Conservation (phyloP, 2,113 vertebrate genomes). For the Anser cygnoides region DNA sequence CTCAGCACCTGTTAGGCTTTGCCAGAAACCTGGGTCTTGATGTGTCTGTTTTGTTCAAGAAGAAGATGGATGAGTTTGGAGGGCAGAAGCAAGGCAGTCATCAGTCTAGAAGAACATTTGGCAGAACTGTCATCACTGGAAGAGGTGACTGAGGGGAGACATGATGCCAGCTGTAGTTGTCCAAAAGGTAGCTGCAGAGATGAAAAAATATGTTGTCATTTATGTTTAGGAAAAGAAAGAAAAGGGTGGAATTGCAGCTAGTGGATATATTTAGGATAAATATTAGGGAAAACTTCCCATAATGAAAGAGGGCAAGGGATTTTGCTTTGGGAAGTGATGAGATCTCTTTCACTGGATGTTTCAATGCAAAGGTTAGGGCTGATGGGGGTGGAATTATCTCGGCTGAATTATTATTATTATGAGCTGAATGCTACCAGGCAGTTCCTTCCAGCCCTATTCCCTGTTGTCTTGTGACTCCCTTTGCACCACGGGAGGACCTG, state of each 20-base stretch:
- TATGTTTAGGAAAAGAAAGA: background rate
- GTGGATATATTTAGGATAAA: accelerated
- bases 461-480: background rate
- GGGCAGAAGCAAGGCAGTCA: accelerated
- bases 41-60: background rate
- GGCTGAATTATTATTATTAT: background rate
- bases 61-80: background rate
- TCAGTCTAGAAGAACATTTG: background rate
- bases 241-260: background rate
- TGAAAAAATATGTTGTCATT: background rate
- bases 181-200: background rate
- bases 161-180: background rate
- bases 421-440: background rate
- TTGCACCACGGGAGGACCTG: background rate
- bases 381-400: background rate
- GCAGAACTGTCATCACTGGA: background rate
- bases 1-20: accelerated
- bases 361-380: background rate
- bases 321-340: background rate
- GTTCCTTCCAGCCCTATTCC: background rate
- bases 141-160: background rate
- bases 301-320: too few relatives aligned
- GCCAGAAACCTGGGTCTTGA: background rate
- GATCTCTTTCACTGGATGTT: background rate
- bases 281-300: accelerated